Base-by-base conservation (phyloP, 2,888 invertebrate species). In the Branchipolynoe longqiensis region DNA sequence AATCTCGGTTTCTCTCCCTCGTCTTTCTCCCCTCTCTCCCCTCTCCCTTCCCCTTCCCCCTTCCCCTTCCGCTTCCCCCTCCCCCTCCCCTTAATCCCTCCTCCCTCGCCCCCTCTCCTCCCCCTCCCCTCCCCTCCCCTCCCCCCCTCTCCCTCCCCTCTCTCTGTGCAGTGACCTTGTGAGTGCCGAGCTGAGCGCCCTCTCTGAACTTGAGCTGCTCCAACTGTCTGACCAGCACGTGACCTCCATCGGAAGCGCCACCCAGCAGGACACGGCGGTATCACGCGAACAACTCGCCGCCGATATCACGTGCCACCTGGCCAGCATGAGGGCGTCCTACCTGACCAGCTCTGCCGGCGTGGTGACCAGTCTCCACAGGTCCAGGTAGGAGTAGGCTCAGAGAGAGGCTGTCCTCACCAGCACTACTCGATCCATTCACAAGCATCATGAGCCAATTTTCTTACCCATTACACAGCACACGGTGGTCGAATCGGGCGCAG, bases 371-470 rank as follows among this genome's bases (percentile, higher is more conserved):
- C 88, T 91, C 0, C 85, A 88, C 6, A 73, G 86, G n/a, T 92
- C 92, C 25, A 91, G 91, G 92, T 92, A 73, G 33, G 48, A 3
- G n/a, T n/a, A n/a, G n/a, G n/a, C n/a, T n/a, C n/a, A n/a, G n/a
- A n/a, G n/a, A n/a, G n/a, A n/a, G n/a, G n/a, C n/a, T n/a, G n/a
- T n/a, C n/a, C n/a, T n/a, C n/a, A n/a, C n/a, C n/a, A n/a, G n/a
- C n/a, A n/a, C n/a, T n/a, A n/a, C n/a, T n/a, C n/a, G n/a, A n/a
- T n/a, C n/a, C n/a, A n/a, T n/a, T n/a, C n/a, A n/a, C n/a, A n/a
- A n/a, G n/a, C n/a, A n/a, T n/a, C n/a, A n/a, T n/a, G n/a, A n/a
- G n/a, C n/a, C n/a, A n/a, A n/a, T n/a, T n/a, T n/a, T n/a, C n/a
- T n/a, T n/a, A n/a, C n/a, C n/a, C n/a, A n/a, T n/a, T n/a, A n/a